These are phyloP conservation scores for Apodemia duryi DNA, from an alignment of 2,888 invertebrate genomes.

Conservation along the genomic window DNA sequence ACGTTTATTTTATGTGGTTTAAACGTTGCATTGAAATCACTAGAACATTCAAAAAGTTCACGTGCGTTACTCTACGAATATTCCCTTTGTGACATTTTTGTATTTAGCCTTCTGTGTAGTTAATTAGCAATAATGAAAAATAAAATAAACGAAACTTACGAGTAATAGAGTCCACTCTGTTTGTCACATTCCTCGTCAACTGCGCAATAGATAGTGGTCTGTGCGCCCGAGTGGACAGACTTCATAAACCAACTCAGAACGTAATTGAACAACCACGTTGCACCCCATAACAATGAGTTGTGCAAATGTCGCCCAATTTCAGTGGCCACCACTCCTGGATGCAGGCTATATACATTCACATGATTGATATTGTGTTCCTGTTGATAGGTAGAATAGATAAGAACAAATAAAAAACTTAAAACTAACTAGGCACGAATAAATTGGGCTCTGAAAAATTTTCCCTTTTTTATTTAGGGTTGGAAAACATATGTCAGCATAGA, in stretches of 20 bases:
- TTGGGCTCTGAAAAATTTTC: too few species aligned
- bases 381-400: neutral
- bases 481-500: too few species aligned
- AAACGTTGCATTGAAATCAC: too few species aligned
- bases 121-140: too few species aligned
- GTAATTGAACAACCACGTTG: slow-evolving; percentile 48
- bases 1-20: too few species aligned
- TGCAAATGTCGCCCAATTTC: slow-evolving; percentile 81
- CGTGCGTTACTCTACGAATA: too few species aligned
- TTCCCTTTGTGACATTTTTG: too few species aligned
- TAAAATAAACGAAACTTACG: slow-evolving; percentile 41
- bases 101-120: too few species aligned
- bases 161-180: slow-evolving; percentile 34
- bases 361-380: slow-evolving; percentile 56
- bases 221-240: slow-evolving; percentile 83
- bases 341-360: slow-evolving; percentile 80
- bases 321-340: slow-evolving; percentile 83
- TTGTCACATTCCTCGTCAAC: slow-evolving; percentile 78
- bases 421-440: too few species aligned
- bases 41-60: too few species aligned
- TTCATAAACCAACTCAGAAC: slow-evolving; percentile 68
- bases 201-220: slow-evolving; percentile 85
- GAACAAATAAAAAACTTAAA: neutral
- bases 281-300: slow-evolving; percentile 44
- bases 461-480: too few species aligned